These are phyloP conservation scores for Acromyrmex charruanus DNA, from an alignment of 1,140 invertebrate genomes.

Conservation along the genomic window DNA sequence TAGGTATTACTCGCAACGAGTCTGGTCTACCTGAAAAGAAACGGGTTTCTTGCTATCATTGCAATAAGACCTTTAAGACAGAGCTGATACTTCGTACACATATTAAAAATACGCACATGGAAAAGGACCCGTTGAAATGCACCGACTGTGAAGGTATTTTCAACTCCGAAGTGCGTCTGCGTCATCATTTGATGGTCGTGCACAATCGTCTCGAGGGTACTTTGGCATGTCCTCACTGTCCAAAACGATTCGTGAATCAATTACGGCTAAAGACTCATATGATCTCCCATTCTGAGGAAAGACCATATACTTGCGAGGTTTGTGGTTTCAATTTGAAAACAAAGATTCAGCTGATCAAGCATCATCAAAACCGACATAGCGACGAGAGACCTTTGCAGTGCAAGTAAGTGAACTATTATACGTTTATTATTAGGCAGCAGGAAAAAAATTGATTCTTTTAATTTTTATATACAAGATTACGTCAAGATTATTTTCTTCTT, in stretches of 20 bases:
- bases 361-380: slow-evolving; percentile 85
- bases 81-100: slow-evolving; percentile 85
- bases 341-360: slow-evolving; percentile 85
- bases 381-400: slow-evolving; percentile 84
- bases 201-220: slow-evolving; percentile 85
- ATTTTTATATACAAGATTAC: background rate
- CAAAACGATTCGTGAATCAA: slow-evolving; percentile 85
- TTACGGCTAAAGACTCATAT: slow-evolving; percentile 85
- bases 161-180: slow-evolving; percentile 82
- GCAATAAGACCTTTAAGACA: slow-evolving; percentile 85
- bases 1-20: slow-evolving; percentile 67
- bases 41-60: slow-evolving; percentile 83
- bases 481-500: background rate
- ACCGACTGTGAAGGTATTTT: slow-evolving; percentile 82
- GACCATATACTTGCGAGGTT: slow-evolving; percentile 83
- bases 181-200: slow-evolving; percentile 85
- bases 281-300: slow-evolving; percentile 85
- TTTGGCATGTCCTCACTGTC: slow-evolving; percentile 83
- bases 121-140: slow-evolving; percentile 85
- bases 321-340: slow-evolving; percentile 86
- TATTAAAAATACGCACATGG: slow-evolving; percentile 85
- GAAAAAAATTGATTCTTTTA: background rate
- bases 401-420: slow-evolving; percentile 29
- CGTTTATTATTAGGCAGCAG: background rate
- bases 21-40: slow-evolving; percentile 76